Evolutionary conservation across 2,113 vertebrate species (phyloP).

Genomic region (Rhinogobius similis): DNA sequence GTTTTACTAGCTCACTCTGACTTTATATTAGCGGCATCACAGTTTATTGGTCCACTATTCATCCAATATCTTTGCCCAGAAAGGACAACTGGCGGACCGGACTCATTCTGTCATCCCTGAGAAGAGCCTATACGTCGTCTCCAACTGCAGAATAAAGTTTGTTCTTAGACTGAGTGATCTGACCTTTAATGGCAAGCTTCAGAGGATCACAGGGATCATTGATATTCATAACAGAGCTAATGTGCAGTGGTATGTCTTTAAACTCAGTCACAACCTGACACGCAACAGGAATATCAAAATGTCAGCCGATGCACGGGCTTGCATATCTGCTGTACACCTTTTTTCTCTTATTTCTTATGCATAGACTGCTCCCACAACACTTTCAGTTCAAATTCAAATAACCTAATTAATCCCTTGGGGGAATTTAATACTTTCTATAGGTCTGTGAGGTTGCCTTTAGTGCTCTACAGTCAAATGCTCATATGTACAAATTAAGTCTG

Average conservation of each 20-base stretch:
- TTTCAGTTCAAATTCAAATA: background rate
- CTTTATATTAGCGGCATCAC: background rate
- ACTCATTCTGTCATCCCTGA: conserved; percentile 19
- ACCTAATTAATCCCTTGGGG: background rate
- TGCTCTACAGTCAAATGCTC: background rate
- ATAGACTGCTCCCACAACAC: background rate
- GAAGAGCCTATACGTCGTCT: conserved; percentile 6
- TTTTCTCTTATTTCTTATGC: conserved; percentile 9
- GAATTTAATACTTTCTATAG: background rate
- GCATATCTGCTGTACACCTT: conserved; percentile 5
- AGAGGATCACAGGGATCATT: conserved; percentile 24
- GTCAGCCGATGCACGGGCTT: conserved; percentile 8
- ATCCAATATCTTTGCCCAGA: background rate
- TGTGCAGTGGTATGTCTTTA: conserved; percentile 26
- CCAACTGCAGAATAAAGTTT: conserved; percentile 25
- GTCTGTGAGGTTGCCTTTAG: background rate
- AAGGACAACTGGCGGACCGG: conserved; percentile 17
- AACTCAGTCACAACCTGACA: conserved; percentile 34
- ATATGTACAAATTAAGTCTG: background rate
- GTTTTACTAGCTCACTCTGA: conserved; percentile 7
- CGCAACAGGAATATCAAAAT: conserved; percentile 35
- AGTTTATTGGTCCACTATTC: conserved; percentile 8
- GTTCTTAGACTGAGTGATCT: conserved; percentile 28
- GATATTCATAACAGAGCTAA: conserved; percentile 46
- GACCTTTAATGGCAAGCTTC: conserved; percentile 40